Evolutionary conservation across 2,797 vertebrate genomes (phyloP), one percentile per base, ranked within the genome.

Genomic region (Capromys pilorides): DNA sequence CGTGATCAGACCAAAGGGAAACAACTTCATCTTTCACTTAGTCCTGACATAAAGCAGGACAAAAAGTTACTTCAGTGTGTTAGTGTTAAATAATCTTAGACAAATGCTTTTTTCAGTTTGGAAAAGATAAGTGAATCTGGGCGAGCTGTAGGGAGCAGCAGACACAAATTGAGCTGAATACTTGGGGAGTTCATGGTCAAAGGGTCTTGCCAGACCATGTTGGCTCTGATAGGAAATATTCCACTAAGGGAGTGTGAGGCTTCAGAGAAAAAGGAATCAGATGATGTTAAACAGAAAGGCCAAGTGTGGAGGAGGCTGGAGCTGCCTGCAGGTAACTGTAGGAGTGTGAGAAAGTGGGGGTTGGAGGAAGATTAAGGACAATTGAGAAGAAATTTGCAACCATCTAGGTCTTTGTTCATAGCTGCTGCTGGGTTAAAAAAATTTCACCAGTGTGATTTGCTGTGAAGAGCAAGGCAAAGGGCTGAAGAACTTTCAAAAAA

Each of bases 41-140:
- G 85, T 85, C 91, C 45, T 89, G 36, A 36, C 80, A 86, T 78
- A 96, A 91, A 87, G 7, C 21, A 90, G 14, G n/a, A 64, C n/a
- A 93, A 86, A 73, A 1, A 51, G 54, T 87, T 36, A 18, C 6
- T 81, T 94, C 12, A 28, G 31, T 80, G 78, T 93, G 41, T 8
- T 64, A 36, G 24, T 82, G 28, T 54, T 91, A 51, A 51, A 39
- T 9, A 51, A 49, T 51, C 45, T 33, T 78, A 51, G 45, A 33
- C 24, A 75, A 45, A 45, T 45, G 51, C 21, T 51, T 19, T 78
- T 77, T 51, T 78, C 28, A 49, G 39, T 39, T 5, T 26, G 73
- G 41, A 75, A 13, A 79, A 18, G 66, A 39, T 57, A 75, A 14
- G 16, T 59, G 86, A 94, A 73, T 66, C 51, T 8, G 67, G 24